These are phyloP conservation scores for Thera britannica DNA, from an alignment of 2,888 invertebrate species.

Conservation along the genomic window DNA sequence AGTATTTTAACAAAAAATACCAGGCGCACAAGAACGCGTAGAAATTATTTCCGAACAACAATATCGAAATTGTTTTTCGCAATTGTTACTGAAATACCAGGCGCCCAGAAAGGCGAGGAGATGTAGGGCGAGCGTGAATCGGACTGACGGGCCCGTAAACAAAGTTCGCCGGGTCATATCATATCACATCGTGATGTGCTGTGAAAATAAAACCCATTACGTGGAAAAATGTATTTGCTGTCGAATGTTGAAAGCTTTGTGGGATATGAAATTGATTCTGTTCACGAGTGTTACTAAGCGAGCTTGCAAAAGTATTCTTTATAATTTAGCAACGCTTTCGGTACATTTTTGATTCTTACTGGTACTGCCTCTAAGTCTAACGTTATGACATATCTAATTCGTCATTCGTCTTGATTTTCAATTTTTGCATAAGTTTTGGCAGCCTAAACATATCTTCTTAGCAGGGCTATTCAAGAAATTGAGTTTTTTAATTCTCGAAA, in stretches of 20 bases:
- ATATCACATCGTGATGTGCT: slow-evolving; percentile 24
- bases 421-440: too few relatives aligned
- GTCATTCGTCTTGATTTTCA: too few relatives aligned
- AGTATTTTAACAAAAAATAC: not conserved
- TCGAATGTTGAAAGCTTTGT: slow-evolving; percentile 2
- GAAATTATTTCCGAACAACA: not conserved
- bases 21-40: not conserved
- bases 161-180: slow-evolving; percentile 28
- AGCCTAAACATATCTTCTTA: too few relatives aligned
- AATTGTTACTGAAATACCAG: slow-evolving; percentile 46
- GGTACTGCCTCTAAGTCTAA: too few relatives aligned
- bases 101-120: slow-evolving; percentile 56
- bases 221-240: slow-evolving; percentile 21
- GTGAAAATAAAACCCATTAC: slow-evolving; percentile 26
- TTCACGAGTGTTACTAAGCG: not conserved
- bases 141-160: slow-evolving; percentile 47
- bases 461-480: too few relatives aligned
- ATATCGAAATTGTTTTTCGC: slow-evolving; percentile 11
- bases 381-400: too few relatives aligned
- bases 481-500: too few relatives aligned
- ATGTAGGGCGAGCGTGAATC: slow-evolving; percentile 50
- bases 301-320: too few relatives aligned
- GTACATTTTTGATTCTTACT: too few relatives aligned
- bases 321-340: too few relatives aligned
- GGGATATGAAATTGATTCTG: slow-evolving; percentile 5